Conservation (phyloP, 2,797 vertebrate species). For the Huso huso region DNA sequence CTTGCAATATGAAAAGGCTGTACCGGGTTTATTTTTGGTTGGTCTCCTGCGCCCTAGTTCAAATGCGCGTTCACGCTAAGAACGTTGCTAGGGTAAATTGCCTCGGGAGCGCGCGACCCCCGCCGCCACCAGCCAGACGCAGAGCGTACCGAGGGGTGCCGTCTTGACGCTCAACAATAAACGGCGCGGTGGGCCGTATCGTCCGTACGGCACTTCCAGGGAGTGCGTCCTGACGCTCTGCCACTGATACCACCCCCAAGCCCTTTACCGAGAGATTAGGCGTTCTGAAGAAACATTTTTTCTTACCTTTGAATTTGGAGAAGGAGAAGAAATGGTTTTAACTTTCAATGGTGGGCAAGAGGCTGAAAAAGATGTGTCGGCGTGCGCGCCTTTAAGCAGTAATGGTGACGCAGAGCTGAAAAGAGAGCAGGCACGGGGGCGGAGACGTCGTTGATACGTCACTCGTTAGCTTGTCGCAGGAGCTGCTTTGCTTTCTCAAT, state of each 20-base stretch:
- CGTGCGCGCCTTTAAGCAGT: conserved; percentile 15
- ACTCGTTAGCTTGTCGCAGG: conserved; percentile 4
- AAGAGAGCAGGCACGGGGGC: conserved; percentile 17
- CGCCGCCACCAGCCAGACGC: neutral
- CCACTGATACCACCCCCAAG: conserved; percentile 15
- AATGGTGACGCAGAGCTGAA: conserved; percentile 23
- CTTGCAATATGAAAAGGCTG: too few species aligned
- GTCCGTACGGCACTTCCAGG: conserved; percentile 19
- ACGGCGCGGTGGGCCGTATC: conserved; percentile 22
- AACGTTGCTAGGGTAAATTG: conserved; percentile 3
- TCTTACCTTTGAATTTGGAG: conserved; percentile 20
- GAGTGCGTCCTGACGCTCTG: conserved; percentile 23
- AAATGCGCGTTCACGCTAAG: neutral
- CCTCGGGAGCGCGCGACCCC: neutral
- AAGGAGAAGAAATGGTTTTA: conserved; percentile 10
- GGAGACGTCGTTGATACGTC: conserved; percentile 16
- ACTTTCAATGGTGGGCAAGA: conserved; percentile 15
- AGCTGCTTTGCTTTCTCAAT: neutral
- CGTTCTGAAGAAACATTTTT: conserved; percentile 4
- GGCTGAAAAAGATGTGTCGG: conserved; percentile 16
- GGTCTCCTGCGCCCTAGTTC: too few species aligned
- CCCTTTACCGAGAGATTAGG: conserved; percentile 1
- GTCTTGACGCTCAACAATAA: conserved; percentile 18
- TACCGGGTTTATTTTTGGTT: too few species aligned
- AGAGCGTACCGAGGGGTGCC: conserved; percentile 8